Conservation (phyloP, 2,888 invertebrate genomes). For the Oscheius sp. region DNA sequence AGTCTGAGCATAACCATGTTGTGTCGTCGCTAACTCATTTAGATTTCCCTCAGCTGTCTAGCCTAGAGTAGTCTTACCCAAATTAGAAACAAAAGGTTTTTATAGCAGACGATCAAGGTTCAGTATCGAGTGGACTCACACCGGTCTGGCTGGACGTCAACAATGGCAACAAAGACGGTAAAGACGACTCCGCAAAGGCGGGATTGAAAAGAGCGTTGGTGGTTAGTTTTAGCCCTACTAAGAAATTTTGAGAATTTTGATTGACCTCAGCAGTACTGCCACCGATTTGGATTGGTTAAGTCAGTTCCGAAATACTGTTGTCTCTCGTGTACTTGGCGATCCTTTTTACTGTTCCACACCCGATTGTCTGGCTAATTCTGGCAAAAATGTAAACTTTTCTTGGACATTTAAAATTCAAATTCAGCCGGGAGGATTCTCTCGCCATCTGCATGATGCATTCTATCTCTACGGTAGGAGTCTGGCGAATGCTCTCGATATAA, state of each 20-base stretch:
- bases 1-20: too few species aligned
- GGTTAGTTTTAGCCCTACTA: conserved; percentile 11
- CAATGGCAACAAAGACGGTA: conserved; percentile 33
- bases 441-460: conserved; percentile 58
- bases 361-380: conserved; percentile 31
- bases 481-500: conserved; percentile 25
- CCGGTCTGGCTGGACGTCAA: conserved; percentile 40
- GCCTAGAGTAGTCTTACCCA: not conserved
- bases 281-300: conserved; percentile 36
- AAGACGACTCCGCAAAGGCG: conserved; percentile 29
- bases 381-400: conserved; percentile 15
- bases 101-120: not conserved
- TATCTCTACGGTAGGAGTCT: conserved; percentile 59
- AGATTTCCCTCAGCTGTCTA: not conserved
- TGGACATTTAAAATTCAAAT: not conserved
- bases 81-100: too few species aligned
- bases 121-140: conserved; percentile 44
- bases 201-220: conserved; percentile 34
- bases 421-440: conserved; percentile 37
- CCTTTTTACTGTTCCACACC: conserved; percentile 38
- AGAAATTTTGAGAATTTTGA: conserved; percentile 8
- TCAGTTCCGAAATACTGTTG: conserved; percentile 28
- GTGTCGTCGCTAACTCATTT: too few species aligned
- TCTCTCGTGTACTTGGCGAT: conserved; percentile 27
- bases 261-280: conserved; percentile 34